Conservation (phyloP, 2,113 vertebrate species). For the Pheucticus melanocephalus region DNA sequence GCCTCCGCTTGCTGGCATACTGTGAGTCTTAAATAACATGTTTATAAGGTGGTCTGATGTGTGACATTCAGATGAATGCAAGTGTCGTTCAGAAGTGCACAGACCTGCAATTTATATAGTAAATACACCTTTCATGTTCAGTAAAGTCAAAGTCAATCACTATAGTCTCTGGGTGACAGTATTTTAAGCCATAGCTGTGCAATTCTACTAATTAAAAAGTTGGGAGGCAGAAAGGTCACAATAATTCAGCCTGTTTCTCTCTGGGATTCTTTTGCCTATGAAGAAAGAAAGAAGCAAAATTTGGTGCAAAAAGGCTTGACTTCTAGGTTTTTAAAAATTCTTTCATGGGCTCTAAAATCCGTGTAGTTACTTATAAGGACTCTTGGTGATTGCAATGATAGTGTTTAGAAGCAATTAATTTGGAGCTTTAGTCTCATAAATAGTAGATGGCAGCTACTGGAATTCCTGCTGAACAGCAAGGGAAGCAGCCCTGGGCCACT, state of each 20-base stretch:
- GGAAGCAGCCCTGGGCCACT: not conserved
- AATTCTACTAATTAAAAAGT: conserved; percentile 1
- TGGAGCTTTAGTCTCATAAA: not conserved
- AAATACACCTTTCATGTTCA: not conserved
- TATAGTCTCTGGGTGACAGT: not conserved
- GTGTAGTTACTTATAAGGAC: not conserved
- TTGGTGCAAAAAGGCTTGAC: not conserved
- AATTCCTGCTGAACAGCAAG: not conserved
- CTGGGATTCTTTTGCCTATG: not conserved
- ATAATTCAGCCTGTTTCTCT: not conserved
- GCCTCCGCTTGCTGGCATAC: not conserved
- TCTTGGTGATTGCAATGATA: not conserved
- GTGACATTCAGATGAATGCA: not conserved
- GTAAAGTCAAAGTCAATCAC: not conserved
- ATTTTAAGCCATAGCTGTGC: not conserved
- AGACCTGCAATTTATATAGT: not conserved
- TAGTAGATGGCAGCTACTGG: not conserved
- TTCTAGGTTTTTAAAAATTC: not conserved
- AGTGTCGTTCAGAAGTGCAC: not conserved
- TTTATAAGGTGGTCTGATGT: not conserved
- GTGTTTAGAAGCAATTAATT: not conserved
- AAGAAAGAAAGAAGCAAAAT: not conserved
- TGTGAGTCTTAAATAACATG: not conserved
- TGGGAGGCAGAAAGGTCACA: not conserved
- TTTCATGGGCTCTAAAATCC: not conserved